A percentile compares a stretch with the other conserved stretches of the same genome.
phyloP scores from a whole-genome alignment of 2,888 invertebrate genomes.

The Meloe dianella region DNA sequence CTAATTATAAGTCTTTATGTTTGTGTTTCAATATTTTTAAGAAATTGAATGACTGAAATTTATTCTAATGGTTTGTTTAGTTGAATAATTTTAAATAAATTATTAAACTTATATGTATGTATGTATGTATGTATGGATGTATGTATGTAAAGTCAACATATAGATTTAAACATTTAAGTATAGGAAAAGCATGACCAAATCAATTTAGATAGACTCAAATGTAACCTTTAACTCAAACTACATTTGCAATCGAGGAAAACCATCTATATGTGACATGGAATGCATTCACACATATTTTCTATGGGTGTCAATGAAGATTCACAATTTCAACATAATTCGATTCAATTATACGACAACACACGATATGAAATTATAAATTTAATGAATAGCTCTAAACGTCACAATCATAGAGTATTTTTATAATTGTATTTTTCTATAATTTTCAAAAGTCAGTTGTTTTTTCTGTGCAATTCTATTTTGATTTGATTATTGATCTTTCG shows the following conservation, averaged over 20 bases:
- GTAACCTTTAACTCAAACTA: neutral
- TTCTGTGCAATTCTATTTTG: neutral
- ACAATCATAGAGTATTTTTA: too few species aligned
- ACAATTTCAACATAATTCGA: conserved; percentile 10
- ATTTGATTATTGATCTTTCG: neutral
- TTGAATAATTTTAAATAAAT: neutral
- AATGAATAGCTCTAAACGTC: neutral
- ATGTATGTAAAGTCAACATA: neutral
- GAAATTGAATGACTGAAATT: too few species aligned
- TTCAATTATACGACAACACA: conserved; percentile 5
- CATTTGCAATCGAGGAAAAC: neutral
- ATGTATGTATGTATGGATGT: too few species aligned
- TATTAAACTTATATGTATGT: too few species aligned
- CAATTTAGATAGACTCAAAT: neutral
- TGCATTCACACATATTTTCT: conserved; percentile 6
- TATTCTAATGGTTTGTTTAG: too few species aligned
- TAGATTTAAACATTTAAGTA: neutral
- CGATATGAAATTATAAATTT: neutral
- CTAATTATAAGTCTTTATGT: conserved; percentile 30
- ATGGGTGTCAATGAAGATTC: conserved; percentile 6
- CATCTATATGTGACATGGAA: neutral
- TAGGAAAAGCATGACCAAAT: neutral
- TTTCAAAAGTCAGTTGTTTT: neutral
- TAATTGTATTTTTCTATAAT: neutral
- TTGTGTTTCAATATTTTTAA: conserved; percentile 5